Evolutionary conservation across 2,888 invertebrate genomes (phyloP).

Genomic region (Luffia ferchaultella): DNA sequence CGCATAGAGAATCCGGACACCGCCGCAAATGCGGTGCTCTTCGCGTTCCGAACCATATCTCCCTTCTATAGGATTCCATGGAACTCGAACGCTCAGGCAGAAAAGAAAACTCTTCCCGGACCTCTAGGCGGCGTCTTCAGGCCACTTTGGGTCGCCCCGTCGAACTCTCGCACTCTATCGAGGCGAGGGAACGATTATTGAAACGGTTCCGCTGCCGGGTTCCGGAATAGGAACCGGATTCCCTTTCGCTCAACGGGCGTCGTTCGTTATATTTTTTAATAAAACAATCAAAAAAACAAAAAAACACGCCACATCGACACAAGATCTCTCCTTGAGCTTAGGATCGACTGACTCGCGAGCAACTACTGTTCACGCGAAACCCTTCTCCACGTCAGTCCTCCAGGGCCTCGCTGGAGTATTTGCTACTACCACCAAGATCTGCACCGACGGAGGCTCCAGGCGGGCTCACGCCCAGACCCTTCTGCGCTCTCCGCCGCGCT

Average conservation of each 20-base stretch:
- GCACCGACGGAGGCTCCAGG: slow-evolving; percentile 61
- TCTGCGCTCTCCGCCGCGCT: slow-evolving; percentile 59
- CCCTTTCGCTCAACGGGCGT: slow-evolving; percentile 15
- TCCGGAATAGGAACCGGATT: slow-evolving; percentile 56
- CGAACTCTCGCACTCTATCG: slow-evolving; percentile 24
- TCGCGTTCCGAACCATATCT: slow-evolving; percentile 53
- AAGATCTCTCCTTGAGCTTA: slow-evolving; percentile 62
- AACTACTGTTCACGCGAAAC: slow-evolving; percentile 57
- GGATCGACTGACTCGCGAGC: slow-evolving; percentile 66
- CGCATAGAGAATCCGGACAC: slow-evolving; percentile 33
- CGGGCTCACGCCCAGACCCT: slow-evolving; percentile 62
- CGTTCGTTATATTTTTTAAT: neutral
- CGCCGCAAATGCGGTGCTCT: slow-evolving; percentile 27
- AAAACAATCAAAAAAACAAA: neutral
- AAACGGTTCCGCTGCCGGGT: slow-evolving; percentile 63
- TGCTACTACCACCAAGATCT: slow-evolving; percentile 78
- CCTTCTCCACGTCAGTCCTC: slow-evolving; percentile 69
- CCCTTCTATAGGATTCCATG: slow-evolving; percentile 55
- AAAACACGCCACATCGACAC: slow-evolving; percentile 20
- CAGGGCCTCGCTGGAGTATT: slow-evolving; percentile 71
- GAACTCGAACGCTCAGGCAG: slow-evolving; percentile 51
- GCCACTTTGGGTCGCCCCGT: slow-evolving; percentile 50
- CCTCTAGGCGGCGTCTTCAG: slow-evolving; percentile 64
- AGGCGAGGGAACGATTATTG: slow-evolving; percentile 45
- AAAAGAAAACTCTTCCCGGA: slow-evolving; percentile 51